Evolutionary conservation across 1,140 invertebrate species (phyloP).

Genomic region (Sarcophaga peregrina): DNA sequence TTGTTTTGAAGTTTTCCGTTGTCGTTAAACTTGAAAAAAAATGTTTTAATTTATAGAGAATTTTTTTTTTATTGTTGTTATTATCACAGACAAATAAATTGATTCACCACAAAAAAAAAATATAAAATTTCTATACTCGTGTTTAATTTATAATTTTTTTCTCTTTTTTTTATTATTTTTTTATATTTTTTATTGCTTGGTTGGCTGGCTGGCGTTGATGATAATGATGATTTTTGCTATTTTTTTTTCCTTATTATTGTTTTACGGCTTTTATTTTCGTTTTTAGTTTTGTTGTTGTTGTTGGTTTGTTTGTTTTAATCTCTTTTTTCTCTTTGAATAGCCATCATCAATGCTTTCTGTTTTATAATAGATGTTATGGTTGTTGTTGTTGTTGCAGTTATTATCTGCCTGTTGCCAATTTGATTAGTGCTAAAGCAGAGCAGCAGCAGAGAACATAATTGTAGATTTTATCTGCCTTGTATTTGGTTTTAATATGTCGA

Average conservation of each 20-base stretch:
- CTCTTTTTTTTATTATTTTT: background rate
- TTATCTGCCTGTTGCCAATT: conserved; percentile 22
- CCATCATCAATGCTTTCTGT: background rate
- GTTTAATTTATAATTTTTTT: background rate
- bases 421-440: background rate
- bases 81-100: background rate
- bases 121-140: background rate
- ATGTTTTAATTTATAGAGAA: background rate
- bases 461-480: background rate
- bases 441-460: background rate
- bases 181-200: background rate
- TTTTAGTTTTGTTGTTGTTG: conserved; percentile 6
- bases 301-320: background rate
- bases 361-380: background rate
- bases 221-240: background rate
- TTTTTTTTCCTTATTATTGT: background rate
- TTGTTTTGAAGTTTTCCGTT: background rate
- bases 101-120: background rate
- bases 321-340: background rate
- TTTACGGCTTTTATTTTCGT: background rate
- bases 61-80: background rate
- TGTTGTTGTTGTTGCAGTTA: background rate
- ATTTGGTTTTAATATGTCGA: too few relatives aligned
- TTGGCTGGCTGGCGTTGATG: background rate
- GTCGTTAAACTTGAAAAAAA: background rate